phyloP scores from a whole-genome alignment of 2,113 vertebrate genomes.

The Nesoenas mayeri region DNA sequence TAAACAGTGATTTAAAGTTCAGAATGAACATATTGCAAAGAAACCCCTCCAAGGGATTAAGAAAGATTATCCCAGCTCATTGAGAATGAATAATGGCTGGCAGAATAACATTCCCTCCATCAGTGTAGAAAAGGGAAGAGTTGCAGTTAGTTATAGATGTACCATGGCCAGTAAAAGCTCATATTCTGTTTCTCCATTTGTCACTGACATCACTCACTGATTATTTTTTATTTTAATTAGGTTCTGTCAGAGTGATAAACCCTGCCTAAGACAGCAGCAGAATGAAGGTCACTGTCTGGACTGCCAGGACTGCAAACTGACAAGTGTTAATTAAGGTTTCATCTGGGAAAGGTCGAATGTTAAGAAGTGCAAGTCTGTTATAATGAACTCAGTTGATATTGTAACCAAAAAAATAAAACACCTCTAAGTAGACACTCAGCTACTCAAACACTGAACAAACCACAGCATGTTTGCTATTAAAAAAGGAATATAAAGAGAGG shows the following conservation, averaged over 20 bases:
- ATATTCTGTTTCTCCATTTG: conserved; percentile 50
- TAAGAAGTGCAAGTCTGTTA: background rate
- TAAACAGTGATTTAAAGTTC: conserved; percentile 4
- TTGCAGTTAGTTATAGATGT: conserved; percentile 4
- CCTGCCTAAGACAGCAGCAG: conserved; percentile 39
- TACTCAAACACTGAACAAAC: background rate
- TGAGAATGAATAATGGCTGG: conserved; percentile 35
- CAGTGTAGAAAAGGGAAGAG: conserved; percentile 45
- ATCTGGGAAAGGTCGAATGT: background rate
- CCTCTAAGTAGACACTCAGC: background rate
- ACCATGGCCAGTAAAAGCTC: conserved; percentile 54
- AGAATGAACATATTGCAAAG: conserved; percentile 42
- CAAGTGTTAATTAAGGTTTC: conserved; percentile 18
- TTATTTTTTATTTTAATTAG: conserved; percentile 49
- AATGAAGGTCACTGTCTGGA: conserved; percentile 56
- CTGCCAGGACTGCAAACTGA: conserved; percentile 34
- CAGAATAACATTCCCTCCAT: conserved; percentile 42
- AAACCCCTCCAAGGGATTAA: conserved; percentile 50
- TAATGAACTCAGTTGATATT: background rate
- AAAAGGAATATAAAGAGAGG: background rate
- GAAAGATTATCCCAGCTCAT: conserved; percentile 4
- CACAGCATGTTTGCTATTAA: background rate
- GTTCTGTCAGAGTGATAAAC: conserved; percentile 56
- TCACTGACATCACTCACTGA: conserved; percentile 52
- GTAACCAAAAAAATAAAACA: conserved; percentile 11